A percentile compares a stretch with the other conserved stretches of the same genome.
phyloP scores from a whole-genome alignment of 1,140 invertebrate species.

The Piezodorus guildinii region DNA sequence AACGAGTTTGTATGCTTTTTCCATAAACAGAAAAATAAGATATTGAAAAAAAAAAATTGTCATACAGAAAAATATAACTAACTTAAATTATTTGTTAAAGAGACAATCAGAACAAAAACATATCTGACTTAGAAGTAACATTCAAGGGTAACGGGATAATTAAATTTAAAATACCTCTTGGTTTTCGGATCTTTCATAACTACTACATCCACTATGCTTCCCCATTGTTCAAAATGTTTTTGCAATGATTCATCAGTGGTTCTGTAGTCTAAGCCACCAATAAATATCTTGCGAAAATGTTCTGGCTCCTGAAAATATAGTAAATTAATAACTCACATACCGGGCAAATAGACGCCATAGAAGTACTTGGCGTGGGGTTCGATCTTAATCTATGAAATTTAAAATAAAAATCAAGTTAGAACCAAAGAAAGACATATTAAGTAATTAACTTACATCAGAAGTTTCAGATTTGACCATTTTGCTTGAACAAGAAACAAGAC shows the following conservation, averaged over 20 bases:
- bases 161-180: conserved; percentile 41
- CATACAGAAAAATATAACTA: no score
- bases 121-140: no score
- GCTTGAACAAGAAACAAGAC: no score
- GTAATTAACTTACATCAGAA: background rate
- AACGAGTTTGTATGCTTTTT: no score
- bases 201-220: conserved; percentile 92
- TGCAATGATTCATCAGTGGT: conserved; percentile 90
- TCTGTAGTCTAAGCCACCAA: conserved; percentile 89
- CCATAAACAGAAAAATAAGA: no score
- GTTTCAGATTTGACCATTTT: conserved; percentile 2
- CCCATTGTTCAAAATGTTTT: conserved; percentile 92
- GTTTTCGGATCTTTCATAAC: conserved; percentile 96
- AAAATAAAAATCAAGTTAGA: background rate
- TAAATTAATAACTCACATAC: background rate
- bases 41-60: no score
- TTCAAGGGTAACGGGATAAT: no score
- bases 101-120: no score
- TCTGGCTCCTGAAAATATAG: conserved; percentile 51
- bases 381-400: background rate
- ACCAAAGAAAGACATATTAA: background rate
- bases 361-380: background rate
- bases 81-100: no score
- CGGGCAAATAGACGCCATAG: background rate
- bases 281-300: conserved; percentile 91